A percentile compares a stretch with the other conserved stretches of the same genome.
Conservation (phyloP, 2,888 invertebrate genomes). For the Agrilus biguttatus region DNA sequence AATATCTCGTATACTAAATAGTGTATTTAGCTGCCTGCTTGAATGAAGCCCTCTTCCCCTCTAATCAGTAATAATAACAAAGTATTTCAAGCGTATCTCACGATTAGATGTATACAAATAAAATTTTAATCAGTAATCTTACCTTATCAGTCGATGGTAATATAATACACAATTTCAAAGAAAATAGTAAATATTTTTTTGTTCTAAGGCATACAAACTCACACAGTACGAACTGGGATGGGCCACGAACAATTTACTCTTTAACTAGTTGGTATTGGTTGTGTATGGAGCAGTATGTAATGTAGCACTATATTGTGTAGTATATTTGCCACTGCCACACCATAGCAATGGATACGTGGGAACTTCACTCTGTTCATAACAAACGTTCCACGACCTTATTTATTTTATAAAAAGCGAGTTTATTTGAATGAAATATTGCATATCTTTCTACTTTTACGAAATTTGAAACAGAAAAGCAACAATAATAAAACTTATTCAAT, state of each 20-base stretch:
- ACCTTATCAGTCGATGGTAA: constrained; percentile 25
- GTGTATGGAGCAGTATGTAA: too few species aligned
- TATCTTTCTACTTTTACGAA: too few species aligned
- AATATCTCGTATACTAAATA: too few species aligned
- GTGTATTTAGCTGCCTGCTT: too few species aligned
- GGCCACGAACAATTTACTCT: constrained; percentile 31
- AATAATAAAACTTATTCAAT: too few species aligned
- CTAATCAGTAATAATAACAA: background rate
- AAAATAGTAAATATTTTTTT: constrained; percentile 17
- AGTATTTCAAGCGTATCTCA: background rate
- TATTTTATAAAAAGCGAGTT: too few species aligned
- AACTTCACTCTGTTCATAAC: background rate
- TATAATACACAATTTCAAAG: constrained; percentile 28
- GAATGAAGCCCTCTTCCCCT: background rate
- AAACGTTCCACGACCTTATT: too few species aligned
- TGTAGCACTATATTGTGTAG: too few species aligned
- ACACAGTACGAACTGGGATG: constrained; percentile 32
- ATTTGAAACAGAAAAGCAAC: too few species aligned
- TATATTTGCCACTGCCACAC: constrained; percentile 1
- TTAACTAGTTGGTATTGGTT: constrained; percentile 14
- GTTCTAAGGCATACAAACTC: constrained; percentile 32
- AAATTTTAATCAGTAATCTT: constrained; percentile 9
- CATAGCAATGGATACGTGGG: background rate
- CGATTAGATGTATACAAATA: background rate
- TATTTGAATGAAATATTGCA: too few species aligned